phyloP scores from a whole-genome alignment of 1,140 invertebrate genomes.

The Cydia pomonella region DNA sequence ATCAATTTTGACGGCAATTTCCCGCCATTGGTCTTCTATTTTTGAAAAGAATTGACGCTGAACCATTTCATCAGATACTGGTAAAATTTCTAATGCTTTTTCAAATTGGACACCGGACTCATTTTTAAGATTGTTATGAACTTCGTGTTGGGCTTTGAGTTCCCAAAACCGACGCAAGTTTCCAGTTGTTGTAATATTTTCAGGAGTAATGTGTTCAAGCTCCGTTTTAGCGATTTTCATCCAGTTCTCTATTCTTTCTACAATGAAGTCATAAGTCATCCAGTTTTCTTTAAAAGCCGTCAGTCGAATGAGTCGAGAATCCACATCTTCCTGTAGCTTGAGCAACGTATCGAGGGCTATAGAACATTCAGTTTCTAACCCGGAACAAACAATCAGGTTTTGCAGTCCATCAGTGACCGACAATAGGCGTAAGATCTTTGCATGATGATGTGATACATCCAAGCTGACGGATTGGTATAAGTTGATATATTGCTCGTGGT shows the following conservation, averaged over 20 bases:
- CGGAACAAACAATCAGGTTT: slow-evolving; percentile 86
- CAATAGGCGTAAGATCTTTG: slow-evolving; percentile 86
- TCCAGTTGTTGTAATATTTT: slow-evolving; percentile 82
- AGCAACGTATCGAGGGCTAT: slow-evolving; percentile 85
- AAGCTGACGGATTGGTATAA: slow-evolving; percentile 89
- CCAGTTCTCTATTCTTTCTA: slow-evolving; percentile 88
- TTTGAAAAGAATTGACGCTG: slow-evolving; percentile 89
- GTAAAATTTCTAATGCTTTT: slow-evolving; percentile 87
- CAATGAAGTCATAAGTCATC: slow-evolving; percentile 86
- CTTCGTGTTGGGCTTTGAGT: slow-evolving; percentile 92
- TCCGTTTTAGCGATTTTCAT: slow-evolving; percentile 86
- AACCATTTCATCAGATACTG: slow-evolving; percentile 89
- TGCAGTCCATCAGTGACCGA: slow-evolving; percentile 87
- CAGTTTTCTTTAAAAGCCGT: slow-evolving; percentile 88
- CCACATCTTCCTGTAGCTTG: slow-evolving; percentile 87
- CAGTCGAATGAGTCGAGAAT: slow-evolving; percentile 85
- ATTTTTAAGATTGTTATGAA: slow-evolving; percentile 89
- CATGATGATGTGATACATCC: slow-evolving; percentile 89
- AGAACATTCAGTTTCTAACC: slow-evolving; percentile 86
- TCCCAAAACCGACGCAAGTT: slow-evolving; percentile 93
- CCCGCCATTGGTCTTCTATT: slow-evolving; percentile 88
- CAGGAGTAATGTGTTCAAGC: slow-evolving; percentile 79
- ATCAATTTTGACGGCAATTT: slow-evolving; percentile 83
- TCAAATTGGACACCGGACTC: slow-evolving; percentile 88
- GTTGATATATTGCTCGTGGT: slow-evolving; percentile 92